Evolutionary conservation across 2,888 invertebrate genomes (phyloP).

Genomic region (Amblyjoppa proteus): DNA sequence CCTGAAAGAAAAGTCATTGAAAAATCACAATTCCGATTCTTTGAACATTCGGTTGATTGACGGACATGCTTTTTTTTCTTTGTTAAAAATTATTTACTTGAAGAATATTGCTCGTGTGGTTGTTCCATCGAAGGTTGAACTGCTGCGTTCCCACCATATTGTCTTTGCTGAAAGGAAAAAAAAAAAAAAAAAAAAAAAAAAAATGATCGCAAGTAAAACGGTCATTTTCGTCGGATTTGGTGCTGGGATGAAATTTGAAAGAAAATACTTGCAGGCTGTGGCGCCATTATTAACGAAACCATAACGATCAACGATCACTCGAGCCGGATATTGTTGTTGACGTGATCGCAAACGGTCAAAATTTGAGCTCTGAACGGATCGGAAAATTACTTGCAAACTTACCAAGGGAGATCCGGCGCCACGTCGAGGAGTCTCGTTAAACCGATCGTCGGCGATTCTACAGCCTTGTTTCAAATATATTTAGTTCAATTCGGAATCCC

Average conservation of each 20-base stretch:
- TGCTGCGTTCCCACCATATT: slow-evolving; percentile 78
- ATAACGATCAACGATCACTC: slow-evolving; percentile 31
- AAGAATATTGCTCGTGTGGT: slow-evolving; percentile 85
- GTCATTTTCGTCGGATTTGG: neutral
- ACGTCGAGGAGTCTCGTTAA: neutral
- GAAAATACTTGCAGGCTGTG: neutral
- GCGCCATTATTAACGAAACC: slow-evolving; percentile 62
- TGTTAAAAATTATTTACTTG: slow-evolving; percentile 76
- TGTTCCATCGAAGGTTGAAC: slow-evolving; percentile 86
- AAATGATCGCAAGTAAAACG: neutral
- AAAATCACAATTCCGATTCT: neutral
- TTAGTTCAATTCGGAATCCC: neutral
- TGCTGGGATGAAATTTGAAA: neutral
- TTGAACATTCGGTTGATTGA: neutral
- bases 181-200: neutral
- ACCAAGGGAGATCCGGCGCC: neutral
- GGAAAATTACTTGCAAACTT: neutral
- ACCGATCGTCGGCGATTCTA: neutral
- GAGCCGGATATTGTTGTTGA: slow-evolving; percentile 12
- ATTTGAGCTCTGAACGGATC: neutral
- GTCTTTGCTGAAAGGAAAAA: neutral
- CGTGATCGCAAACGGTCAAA: neutral
- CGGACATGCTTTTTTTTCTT: neutral
- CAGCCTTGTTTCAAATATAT: slow-evolving; percentile 4
- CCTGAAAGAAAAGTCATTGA: slow-evolving; percentile 70